These are phyloP conservation scores for Amphipyra tragopoginis DNA, from an alignment of 2,888 invertebrate species.

Conservation along the genomic window DNA sequence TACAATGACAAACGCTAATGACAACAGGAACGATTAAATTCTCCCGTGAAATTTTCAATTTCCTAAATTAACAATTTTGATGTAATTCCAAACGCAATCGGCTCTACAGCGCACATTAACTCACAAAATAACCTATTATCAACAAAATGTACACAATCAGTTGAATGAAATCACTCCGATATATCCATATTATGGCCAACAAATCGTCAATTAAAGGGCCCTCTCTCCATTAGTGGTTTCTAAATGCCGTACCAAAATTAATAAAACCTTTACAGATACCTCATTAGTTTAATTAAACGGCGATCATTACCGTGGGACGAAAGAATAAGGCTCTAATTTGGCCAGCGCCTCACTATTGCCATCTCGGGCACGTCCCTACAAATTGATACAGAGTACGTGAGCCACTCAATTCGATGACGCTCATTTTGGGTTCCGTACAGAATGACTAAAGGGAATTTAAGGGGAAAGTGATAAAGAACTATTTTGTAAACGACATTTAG, in stretches of 20 bases:
- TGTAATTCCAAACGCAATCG: constrained; percentile 27
- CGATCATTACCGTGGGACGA: constrained; percentile 67
- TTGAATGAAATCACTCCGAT: constrained; percentile 38
- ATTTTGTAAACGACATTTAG: constrained; percentile 41
- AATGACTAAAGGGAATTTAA: constrained; percentile 58
- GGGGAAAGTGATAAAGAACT: constrained; percentile 58
- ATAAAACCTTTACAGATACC: constrained; percentile 58
- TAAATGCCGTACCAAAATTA: constrained; percentile 50
- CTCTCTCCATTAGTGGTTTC: constrained; percentile 42
- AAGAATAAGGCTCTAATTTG: constrained; percentile 73
- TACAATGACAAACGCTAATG: constrained; percentile 28
- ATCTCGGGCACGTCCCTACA: constrained; percentile 76
- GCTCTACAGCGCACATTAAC: constrained; percentile 19
- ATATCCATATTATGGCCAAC: constrained; percentile 37
- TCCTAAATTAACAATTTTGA: constrained; percentile 31
- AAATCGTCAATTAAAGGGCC: constrained; percentile 40
- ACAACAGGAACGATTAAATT: constrained; percentile 1
- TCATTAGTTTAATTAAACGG: constrained; percentile 74
- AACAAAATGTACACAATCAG: constrained; percentile 34
- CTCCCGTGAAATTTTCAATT: constrained; percentile 28
- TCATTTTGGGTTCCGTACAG: constrained; percentile 71
- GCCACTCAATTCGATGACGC: constrained; percentile 76
- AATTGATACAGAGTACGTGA: constrained; percentile 83
- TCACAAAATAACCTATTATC: constrained; percentile 31
- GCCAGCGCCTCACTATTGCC: constrained; percentile 64